Conservation (phyloP, 2,888 invertebrate genomes). For the Synergus itoensis region DNA sequence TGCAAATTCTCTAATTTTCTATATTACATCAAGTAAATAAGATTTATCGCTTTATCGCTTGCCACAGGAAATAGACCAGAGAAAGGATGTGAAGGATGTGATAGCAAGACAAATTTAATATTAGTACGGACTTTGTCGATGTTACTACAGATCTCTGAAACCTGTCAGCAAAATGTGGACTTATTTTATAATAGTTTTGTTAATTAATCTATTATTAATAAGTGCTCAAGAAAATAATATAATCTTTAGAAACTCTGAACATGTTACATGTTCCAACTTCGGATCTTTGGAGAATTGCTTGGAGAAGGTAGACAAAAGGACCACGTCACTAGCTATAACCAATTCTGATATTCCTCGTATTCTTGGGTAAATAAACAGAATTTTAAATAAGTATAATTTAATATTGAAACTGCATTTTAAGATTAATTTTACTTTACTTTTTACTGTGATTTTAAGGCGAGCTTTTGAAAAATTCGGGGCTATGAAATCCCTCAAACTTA, state of each 20-base stretch:
- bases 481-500: conserved; percentile 62
- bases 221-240: conserved; percentile 5
- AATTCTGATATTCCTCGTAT: conserved; percentile 56
- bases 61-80: conserved; percentile 32
- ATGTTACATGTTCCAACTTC: conserved; percentile 52
- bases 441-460: conserved; percentile 56
- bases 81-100: conserved; percentile 34
- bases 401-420: background rate
- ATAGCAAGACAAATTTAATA: background rate
- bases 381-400: background rate
- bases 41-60: conserved; percentile 22
- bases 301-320: conserved; percentile 48
- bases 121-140: background rate
- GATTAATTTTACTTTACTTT: background rate
- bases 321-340: conserved; percentile 54
- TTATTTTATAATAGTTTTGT: background rate
- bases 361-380: conserved; percentile 55
- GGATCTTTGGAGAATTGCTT: conserved; percentile 49
- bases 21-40: background rate
- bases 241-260: conserved; percentile 3
- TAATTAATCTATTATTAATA: conserved; percentile 2
- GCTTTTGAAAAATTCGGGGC: conserved; percentile 61
- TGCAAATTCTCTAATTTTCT: background rate
- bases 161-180: conserved; percentile 12
- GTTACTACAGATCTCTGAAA: conserved; percentile 1